Base-by-base conservation (phyloP, 2,113 vertebrate genomes). In the Phycodurus eques region DNA sequence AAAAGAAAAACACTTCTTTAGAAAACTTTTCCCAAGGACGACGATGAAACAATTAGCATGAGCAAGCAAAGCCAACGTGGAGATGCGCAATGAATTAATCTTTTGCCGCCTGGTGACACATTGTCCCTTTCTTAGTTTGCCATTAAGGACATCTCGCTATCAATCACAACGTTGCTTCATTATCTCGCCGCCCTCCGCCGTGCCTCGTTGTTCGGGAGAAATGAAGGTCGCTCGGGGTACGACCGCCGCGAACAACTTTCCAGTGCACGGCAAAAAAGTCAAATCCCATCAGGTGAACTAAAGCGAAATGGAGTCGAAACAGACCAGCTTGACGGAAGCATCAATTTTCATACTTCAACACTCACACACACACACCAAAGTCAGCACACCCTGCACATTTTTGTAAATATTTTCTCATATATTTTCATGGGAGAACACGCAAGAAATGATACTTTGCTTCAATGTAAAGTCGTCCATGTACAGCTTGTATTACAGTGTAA, bases 61-160 rank as follows among this genome's bases (percentile, higher is more conserved):
- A 79, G 12, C 22, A 57, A 81, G 49, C 17, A 85, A 75, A 53
- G 49, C 17, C 74, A 74, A 39, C 63, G 75, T 56, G 74, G 79
- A 90, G 70, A 83, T 65, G 80, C 73, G 69, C 82, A 83, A 90
- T 89, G 83, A 81, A 88, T 89, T 88, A 53, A 57, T 88, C 80
- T 84, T 73, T 79, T 72, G 57, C 22, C 57, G 57, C 27, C 82
- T 83, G 54, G 70, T 80, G 81, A 82, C 49, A 73, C 57, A 54
- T 72, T 71, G 78, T 35, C 63, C 79, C 83, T 88, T 90, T 89
- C 88, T 90, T 88, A 92, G 89, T 88, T 88, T 85, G 49, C 85
- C 74, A 80, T 90, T 90, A 90, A 85, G 83, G 79, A 90, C 82
- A 81, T 87, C 72, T 81, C 20, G 64, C 78, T 71, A 91, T 92